Percentiles rank a stretch among this genome's conserved stretches.
Evolutionary conservation across 1,140 invertebrate species (phyloP).

Genomic region (Nebria ingens): DNA sequence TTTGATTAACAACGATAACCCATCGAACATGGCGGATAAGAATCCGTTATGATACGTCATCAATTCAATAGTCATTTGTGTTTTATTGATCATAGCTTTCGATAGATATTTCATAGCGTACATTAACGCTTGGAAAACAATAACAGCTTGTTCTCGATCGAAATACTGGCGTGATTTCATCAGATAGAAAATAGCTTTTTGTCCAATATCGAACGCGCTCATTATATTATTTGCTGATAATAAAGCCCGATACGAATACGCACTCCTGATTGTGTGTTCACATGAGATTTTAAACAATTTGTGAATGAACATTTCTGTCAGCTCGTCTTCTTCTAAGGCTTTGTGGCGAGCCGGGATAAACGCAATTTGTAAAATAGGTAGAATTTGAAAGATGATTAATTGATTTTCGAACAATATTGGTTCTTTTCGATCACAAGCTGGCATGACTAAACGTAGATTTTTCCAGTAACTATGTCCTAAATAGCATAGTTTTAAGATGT

Average conservation of each 20-base stretch:
- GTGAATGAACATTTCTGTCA: constrained; percentile 48
- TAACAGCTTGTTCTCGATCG: constrained; percentile 51
- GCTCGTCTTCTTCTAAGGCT: constrained; percentile 32
- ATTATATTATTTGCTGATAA: constrained; percentile 29
- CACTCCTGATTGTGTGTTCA: constrained; percentile 48
- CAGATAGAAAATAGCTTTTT: constrained; percentile 44
- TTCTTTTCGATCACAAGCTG: constrained; percentile 20
- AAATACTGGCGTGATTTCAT: constrained; percentile 36
- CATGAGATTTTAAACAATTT: constrained; percentile 51
- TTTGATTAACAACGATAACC: constrained; percentile 49
- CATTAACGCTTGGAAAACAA: constrained; percentile 57
- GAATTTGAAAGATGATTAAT: constrained; percentile 45
- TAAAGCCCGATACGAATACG: constrained; percentile 46
- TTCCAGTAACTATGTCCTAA: constrained; percentile 31
- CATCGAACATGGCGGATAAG: constrained; percentile 49
- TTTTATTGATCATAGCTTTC: constrained; percentile 16
- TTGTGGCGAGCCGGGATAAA: constrained; percentile 27
- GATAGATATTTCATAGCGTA: constrained; percentile 52
- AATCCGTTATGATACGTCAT: constrained; percentile 23
- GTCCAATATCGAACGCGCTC: constrained; percentile 47
- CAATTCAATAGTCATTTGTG: constrained; percentile 13
- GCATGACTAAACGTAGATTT: constrained; percentile 26
- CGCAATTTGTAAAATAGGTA: constrained; percentile 45
- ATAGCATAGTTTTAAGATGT: constrained; percentile 32
- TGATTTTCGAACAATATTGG: constrained; percentile 40